Evolutionary conservation across 2,888 invertebrate species (phyloP).

Genomic region (Bhutanitis thaidina): DNA sequence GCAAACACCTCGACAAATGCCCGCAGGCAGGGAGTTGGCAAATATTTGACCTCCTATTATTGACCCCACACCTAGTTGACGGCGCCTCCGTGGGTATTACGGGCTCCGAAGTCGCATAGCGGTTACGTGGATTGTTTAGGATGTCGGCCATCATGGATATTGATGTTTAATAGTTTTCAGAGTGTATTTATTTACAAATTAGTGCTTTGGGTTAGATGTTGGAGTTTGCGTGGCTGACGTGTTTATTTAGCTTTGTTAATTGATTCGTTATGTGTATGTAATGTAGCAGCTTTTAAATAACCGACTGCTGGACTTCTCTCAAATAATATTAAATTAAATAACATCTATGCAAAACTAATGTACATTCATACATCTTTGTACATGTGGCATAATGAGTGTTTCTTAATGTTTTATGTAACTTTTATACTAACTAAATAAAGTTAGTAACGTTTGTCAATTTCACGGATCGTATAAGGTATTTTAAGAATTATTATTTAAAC

Average conservation of each 20-base stretch:
- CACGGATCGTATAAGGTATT: no score
- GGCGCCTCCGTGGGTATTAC: slow-evolving; percentile 31
- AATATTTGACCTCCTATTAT: slow-evolving; percentile 70
- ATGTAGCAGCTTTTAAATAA: no score
- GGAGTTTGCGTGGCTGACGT: not conserved
- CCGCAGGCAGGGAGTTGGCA: slow-evolving; percentile 45
- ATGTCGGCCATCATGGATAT: not conserved
- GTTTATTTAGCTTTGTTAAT: not conserved
- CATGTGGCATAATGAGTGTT: no score
- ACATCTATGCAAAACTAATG: no score
- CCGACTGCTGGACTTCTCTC: no score
- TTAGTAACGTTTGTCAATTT: no score
- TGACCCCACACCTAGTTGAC: slow-evolving; percentile 57
- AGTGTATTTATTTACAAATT: not conserved
- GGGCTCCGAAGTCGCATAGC: slow-evolving; percentile 21
- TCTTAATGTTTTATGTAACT: no score
- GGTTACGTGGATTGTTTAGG: slow-evolving; percentile 1
- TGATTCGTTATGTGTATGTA: no score
- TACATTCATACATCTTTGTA: no score
- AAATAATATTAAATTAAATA: no score
- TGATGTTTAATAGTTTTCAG: slow-evolving; percentile 9
- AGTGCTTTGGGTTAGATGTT: not conserved
- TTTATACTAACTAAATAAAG: no score
- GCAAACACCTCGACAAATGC: slow-evolving; percentile 45
- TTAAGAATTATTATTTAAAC: no score